Conservation (phyloP, 2,113 vertebrate species). For the Scartelaos histophorus region DNA sequence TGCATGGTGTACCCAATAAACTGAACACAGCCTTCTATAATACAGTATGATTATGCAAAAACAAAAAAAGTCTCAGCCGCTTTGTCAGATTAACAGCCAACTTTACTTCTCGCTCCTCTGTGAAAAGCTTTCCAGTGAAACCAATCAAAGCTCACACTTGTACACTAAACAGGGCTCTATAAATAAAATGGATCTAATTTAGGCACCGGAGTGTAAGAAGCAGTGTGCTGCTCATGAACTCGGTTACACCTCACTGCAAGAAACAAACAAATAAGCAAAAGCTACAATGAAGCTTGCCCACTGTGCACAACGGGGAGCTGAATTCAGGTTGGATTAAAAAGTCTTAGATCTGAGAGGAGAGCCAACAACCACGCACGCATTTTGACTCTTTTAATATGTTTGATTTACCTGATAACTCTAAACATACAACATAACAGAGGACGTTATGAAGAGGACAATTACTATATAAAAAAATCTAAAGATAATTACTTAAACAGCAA, state of each 20-base stretch:
- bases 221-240: slow-evolving; percentile 39
- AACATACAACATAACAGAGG: not conserved
- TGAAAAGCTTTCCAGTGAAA: slow-evolving; percentile 47
- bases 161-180: slow-evolving; percentile 52
- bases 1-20: too few species aligned
- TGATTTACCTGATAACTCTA: not conserved
- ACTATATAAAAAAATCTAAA: not conserved
- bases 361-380: slow-evolving; percentile 9
- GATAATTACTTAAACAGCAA: not conserved
- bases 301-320: slow-evolving; percentile 50
- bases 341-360: slow-evolving; percentile 30
- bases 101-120: slow-evolving; percentile 30
- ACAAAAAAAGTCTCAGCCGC: slow-evolving; percentile 33
- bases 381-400: slow-evolving; percentile 31
- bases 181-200: slow-evolving; percentile 65
- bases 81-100: slow-evolving; percentile 12
- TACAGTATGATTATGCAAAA: not conserved
- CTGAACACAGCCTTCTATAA: too few species aligned
- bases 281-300: slow-evolving; percentile 43
- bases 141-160: slow-evolving; percentile 53
- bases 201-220: slow-evolving; percentile 46
- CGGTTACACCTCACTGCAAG: slow-evolving; percentile 42
- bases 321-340: slow-evolving; percentile 50
- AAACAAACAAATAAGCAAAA: slow-evolving; percentile 59
- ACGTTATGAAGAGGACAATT: not conserved